A percentile compares a stretch with the other conserved stretches of the same genome.
Conservation (phyloP, 2,888 invertebrate genomes). For the Bursaphelenchus okinawaensis region DNA sequence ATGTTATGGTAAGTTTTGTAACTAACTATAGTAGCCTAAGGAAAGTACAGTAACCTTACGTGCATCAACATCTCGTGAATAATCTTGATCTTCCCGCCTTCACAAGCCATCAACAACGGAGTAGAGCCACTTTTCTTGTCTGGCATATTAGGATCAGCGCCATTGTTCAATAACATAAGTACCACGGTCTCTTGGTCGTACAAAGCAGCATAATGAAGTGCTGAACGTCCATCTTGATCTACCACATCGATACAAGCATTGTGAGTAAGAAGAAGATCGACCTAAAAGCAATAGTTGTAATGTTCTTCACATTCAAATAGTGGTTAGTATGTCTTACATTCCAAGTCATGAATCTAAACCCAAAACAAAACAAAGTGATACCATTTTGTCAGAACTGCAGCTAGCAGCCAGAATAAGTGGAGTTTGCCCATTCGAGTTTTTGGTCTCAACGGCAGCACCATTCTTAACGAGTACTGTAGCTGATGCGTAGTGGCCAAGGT, state of each 20-base stretch:
- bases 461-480: conserved; percentile 63
- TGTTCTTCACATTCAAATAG: background rate
- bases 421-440: conserved; percentile 27
- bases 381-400: conserved; percentile 62
- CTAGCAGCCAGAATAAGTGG: conserved; percentile 62
- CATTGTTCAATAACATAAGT: conserved; percentile 43
- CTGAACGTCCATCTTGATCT: conserved; percentile 59
- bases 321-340: no score
- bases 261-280: conserved; percentile 42
- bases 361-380: conserved; percentile 33
- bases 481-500: conserved; percentile 81
- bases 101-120: conserved; percentile 44
- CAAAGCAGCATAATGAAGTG: conserved; percentile 48
- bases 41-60: background rate
- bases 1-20: no score
- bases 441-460: conserved; percentile 35
- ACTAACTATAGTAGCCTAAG: background rate
- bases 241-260: conserved; percentile 58
- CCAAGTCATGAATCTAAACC: background rate
- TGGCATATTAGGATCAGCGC: conserved; percentile 46
- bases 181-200: conserved; percentile 34
- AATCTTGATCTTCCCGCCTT: background rate
- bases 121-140: conserved; percentile 34
- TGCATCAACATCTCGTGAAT: conserved; percentile 3
- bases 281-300: conserved; percentile 6